phyloP scores from a whole-genome alignment of 2,113 vertebrate genomes.

The Alaudala cheleensis region DNA sequence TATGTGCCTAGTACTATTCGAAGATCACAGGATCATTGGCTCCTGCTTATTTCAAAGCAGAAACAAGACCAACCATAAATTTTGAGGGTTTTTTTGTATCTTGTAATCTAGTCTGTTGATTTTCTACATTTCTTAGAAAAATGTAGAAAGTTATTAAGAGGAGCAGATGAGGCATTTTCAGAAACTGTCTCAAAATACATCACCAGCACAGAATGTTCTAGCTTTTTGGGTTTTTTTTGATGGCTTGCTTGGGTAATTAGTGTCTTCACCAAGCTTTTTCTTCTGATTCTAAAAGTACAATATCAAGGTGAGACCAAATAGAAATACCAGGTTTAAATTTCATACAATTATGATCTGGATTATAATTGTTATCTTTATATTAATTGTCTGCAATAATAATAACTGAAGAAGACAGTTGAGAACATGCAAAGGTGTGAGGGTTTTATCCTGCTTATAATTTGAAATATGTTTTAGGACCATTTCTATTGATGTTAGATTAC shows the following conservation, averaged over 20 bases:
- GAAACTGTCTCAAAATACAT: neutral
- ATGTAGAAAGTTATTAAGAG: neutral
- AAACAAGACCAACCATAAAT: neutral
- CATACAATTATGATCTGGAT: neutral
- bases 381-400: neutral
- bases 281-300: neutral
- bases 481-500: neutral
- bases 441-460: neutral
- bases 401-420: neutral
- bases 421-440: neutral
- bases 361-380: neutral
- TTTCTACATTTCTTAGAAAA: neutral
- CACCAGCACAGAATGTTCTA: accelerated
- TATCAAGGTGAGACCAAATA: neutral
- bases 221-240: neutral
- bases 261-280: neutral
- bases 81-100: accelerated
- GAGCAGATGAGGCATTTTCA: neutral
- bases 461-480: neutral
- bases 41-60: neutral
- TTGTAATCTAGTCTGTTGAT: neutral
- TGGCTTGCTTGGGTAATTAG: neutral
- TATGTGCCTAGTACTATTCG: neutral
- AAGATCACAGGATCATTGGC: neutral
- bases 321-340: neutral